Base-by-base conservation (phyloP, 2,113 vertebrate genomes). In the Sialia sialis region DNA sequence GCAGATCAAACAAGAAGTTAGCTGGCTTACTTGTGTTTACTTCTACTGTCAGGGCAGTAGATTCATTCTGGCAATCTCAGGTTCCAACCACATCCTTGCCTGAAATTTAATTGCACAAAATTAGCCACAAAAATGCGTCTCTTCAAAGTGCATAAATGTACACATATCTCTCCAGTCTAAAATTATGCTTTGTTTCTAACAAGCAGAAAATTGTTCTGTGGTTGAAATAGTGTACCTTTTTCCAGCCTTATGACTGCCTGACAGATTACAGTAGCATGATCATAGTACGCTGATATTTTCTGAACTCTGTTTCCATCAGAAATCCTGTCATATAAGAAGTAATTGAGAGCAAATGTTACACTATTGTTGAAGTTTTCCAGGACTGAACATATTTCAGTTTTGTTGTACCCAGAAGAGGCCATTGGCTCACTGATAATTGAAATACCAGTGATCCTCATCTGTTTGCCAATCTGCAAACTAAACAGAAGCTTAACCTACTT, bases 401-500 rank as follows among this genome's bases (percentile, higher is more conserved):
- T 43, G 86, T 93, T 38, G 12, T 55, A 77, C 27, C 22, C 56
- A 85, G 73, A 96, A 80, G 84, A 84, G 48, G 30, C 82, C 52
- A 90, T 60, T 83, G 82, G 55, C 77, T 94, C 60, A 82, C 44
- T 15, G 22, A 22, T 87, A 94, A 95, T 52, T 92, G 87, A 94
- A 96, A 96, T 90, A 83, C 38, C 69, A 84, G 69, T 72, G 84
- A 80, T 95, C 26, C 25, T 92, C 69, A 73, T 79, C 69, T 90
- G 72, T 94, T 95, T 96, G 79, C 52, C 89, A 85, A 18, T 89
- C 59, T 87, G 79, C 44, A 91, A 84, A 92, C 49, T 87, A 93
- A 97, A 82, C 41, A 94, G 89, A 68, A 81, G 82, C 62, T 93
- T 95, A 94, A 96, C 87, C 92, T 95, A 70, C 79, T 90, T 95